Conservation (phyloP, 2,113 vertebrate genomes). For the Gymnorhina tibicen region DNA sequence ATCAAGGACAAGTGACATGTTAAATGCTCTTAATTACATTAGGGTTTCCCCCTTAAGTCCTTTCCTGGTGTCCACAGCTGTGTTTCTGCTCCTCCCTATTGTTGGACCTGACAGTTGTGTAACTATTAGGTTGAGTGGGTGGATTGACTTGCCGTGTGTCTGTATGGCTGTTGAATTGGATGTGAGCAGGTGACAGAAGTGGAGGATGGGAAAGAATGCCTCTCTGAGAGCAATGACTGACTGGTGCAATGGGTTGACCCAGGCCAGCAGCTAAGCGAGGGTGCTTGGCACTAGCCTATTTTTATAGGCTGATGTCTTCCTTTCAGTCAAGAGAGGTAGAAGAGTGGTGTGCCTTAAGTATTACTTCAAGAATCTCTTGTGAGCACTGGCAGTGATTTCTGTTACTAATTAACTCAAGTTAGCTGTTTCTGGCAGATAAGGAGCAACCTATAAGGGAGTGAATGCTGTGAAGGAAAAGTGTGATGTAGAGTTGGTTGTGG, state of each 20-base stretch:
- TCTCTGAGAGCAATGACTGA: background rate
- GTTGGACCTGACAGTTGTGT: background rate
- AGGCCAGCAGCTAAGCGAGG: background rate
- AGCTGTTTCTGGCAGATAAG: background rate
- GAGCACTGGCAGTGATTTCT: background rate
- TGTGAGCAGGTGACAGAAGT: background rate
- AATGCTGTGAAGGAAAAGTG: background rate
- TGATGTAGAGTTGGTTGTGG: background rate
- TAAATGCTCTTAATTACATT: background rate
- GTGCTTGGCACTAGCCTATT: background rate
- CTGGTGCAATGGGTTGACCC: background rate
- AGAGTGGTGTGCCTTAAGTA: background rate
- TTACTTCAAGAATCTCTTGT: background rate
- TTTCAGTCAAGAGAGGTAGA: background rate
- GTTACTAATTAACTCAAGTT: background rate
- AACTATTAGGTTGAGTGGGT: background rate
- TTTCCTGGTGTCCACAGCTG: background rate
- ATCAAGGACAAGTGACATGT: background rate
- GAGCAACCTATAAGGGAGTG: background rate
- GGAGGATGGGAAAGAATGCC: background rate
- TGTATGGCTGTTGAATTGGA: fast-evolving
- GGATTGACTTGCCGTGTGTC: background rate
- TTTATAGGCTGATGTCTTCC: background rate
- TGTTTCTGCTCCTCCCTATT: background rate
- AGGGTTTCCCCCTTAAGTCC: background rate